Base-by-base conservation (phyloP, 2,113 vertebrate species). In the Pomatostomus ruficeps region DNA sequence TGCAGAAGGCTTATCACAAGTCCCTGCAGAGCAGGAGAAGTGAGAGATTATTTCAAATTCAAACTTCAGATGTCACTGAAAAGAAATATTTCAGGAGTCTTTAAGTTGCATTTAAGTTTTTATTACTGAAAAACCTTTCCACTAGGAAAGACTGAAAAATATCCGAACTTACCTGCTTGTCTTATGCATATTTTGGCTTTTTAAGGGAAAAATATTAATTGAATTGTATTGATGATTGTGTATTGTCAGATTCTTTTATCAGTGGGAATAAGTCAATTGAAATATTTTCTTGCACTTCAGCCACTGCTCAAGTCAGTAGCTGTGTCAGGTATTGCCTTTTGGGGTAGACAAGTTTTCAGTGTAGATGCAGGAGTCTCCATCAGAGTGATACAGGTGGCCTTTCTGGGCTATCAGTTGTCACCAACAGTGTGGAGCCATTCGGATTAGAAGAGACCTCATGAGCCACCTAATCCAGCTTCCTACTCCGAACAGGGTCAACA, bases 271-370 rank as follows among this genome's bases (percentile, higher is more conserved):
- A 84, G 15, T 54, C 2, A 48, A 0, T 10, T 46, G 29, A 58
- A 72, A n/a, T 72, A 43, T 19, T 75, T 70, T 42, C 23, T 45
- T 61, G 46, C 58, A 10, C 43, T 72, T 88, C 20, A 78, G 3
- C 16, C 35, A 15, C 28, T 87, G 38, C 23, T 43, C 22, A 17
- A 26, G 4, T 33, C 33, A 42, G 22, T 13, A 51, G 40, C 52
- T 58, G 33, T 65, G 48, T 48, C 25, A 20, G 25, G 3, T 85
- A 3, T 29, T 67, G 31, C 31, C 71, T 48, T 65, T 62, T 66
- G 66, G 25, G 16, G 40, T 85, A 21, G 13, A 3, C 19, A 6
- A 0, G 0, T 63, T 92, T 65, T 49, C 58, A 35, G 9, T 11
- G 21, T 42, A 5, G 10, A 6, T 63, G 49, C 15, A 24, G 33